These are phyloP conservation scores for Adelges cooleyi DNA, from an alignment of 1,140 invertebrate genomes.

Conservation along the genomic window DNA sequence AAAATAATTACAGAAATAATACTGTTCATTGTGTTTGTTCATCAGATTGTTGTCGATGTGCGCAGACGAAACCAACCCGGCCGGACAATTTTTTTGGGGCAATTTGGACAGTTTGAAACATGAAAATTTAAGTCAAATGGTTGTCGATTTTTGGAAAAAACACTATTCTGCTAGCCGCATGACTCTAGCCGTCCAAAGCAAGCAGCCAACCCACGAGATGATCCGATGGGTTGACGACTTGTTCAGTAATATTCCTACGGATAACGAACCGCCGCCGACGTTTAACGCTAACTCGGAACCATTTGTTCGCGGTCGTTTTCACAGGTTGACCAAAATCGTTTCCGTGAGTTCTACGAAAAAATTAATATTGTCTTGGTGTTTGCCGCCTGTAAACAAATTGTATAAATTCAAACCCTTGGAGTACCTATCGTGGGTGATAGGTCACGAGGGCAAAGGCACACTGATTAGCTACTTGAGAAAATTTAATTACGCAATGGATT, in stretches of 20 bases:
- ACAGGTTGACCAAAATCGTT: constrained; percentile 64
- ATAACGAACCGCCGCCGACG: constrained; percentile 47
- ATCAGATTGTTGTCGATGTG: constrained; percentile 36
- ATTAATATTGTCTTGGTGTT: constrained; percentile 65
- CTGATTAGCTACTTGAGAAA: constrained; percentile 69
- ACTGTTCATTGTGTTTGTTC: background rate
- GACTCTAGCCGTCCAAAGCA: constrained; percentile 69
- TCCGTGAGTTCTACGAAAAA: constrained; percentile 61
- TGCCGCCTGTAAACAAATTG: constrained; percentile 58
- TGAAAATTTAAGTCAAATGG: constrained; percentile 47
- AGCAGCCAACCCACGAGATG: constrained; percentile 61
- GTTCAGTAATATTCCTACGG: constrained; percentile 53
- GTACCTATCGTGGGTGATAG: constrained; percentile 70
- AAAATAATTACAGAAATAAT: background rate
- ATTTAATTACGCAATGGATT: constrained; percentile 72
- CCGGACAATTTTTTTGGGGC: constrained; percentile 73
- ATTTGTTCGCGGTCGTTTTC: constrained; percentile 50
- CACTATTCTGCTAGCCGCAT: constrained; percentile 85
- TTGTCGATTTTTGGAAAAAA: constrained; percentile 66
- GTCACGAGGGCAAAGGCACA: constrained; percentile 79
- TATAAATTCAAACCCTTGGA: constrained; percentile 67
- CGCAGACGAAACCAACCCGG: constrained; percentile 56
- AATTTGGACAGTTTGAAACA: constrained; percentile 65
- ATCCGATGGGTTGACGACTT: constrained; percentile 52
- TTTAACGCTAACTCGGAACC: constrained; percentile 44